These are phyloP conservation scores for Eumacrocentrus americanus DNA, from an alignment of 2,888 invertebrate species.

Conservation along the genomic window DNA sequence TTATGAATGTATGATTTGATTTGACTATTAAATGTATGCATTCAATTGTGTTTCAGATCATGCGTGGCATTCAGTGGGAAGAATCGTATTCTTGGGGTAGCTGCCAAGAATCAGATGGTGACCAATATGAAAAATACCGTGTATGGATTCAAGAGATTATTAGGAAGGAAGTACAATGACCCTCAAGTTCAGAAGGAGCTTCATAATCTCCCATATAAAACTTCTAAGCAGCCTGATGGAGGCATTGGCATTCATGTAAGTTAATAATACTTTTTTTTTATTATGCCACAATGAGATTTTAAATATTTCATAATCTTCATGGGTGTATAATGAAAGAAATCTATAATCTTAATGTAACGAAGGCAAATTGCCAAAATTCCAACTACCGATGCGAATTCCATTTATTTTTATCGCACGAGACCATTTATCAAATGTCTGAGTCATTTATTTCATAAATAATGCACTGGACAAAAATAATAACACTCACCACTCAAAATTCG, in stretches of 20 bases:
- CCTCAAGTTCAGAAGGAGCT: slow-evolving; percentile 86
- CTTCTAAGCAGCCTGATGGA: slow-evolving; percentile 78
- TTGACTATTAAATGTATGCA: no score
- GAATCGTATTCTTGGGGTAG: slow-evolving; percentile 91
- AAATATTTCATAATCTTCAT: not conserved
- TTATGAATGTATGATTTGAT: no score
- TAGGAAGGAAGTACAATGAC: slow-evolving; percentile 91
- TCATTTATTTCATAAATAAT: slow-evolving; percentile 5
- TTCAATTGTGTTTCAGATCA: slow-evolving; percentile 69
- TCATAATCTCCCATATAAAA: slow-evolving; percentile 78
- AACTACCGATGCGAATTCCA: not conserved
- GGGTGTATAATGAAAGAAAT: not conserved
- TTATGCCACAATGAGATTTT: not conserved
- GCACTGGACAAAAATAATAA: not conserved
- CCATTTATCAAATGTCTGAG: not conserved
- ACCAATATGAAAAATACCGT: slow-evolving; percentile 98
- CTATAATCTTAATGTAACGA: slow-evolving; percentile 21
- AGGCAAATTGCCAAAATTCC: slow-evolving; percentile 39
- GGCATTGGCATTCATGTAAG: slow-evolving; percentile 85
- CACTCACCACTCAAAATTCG: not conserved
- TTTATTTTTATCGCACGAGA: not conserved
- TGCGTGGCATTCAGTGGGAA: slow-evolving; percentile 94
- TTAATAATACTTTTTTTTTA: slow-evolving; percentile 16
- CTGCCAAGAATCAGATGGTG: slow-evolving; percentile 95
- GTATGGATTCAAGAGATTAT: slow-evolving; percentile 87